Conservation (phyloP, 2,797 vertebrate species). For the Lagorchestes hirsutus region DNA sequence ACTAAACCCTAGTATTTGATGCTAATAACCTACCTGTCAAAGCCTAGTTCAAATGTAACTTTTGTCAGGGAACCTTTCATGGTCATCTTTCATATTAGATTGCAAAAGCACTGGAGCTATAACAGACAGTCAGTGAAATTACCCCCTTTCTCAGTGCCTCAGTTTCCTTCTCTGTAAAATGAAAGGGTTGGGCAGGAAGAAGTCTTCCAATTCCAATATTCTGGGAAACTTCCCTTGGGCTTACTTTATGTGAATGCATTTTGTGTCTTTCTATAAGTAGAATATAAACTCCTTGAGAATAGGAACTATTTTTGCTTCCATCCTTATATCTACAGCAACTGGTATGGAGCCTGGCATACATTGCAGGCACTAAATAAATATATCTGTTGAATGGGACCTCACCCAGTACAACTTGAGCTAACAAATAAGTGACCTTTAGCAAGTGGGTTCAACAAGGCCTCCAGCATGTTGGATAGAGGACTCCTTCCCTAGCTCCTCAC, state of each 20-base stretch:
- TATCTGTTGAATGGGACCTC: too few species aligned
- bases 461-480: not conserved
- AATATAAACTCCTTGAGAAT: not conserved
- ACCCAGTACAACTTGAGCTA: too few species aligned
- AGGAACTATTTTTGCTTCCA: not conserved
- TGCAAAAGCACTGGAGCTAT: not conserved
- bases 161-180: not conserved
- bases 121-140: not conserved
- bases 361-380: too few species aligned
- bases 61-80: not conserved
- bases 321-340: not conserved
- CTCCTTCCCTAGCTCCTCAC: not conserved
- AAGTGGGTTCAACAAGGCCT: not conserved
- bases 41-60: not conserved
- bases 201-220: not conserved
- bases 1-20: not conserved
- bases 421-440: too few species aligned
- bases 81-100: not conserved
- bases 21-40: not conserved
- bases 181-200: not conserved
- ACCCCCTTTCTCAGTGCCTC: not conserved
- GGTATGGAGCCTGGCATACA: too few species aligned
- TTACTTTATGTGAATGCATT: not conserved
- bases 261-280: too few species aligned
- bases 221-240: not conserved